Base-by-base conservation (phyloP, 2,888 invertebrate species). In the Chalcis sispes region DNA sequence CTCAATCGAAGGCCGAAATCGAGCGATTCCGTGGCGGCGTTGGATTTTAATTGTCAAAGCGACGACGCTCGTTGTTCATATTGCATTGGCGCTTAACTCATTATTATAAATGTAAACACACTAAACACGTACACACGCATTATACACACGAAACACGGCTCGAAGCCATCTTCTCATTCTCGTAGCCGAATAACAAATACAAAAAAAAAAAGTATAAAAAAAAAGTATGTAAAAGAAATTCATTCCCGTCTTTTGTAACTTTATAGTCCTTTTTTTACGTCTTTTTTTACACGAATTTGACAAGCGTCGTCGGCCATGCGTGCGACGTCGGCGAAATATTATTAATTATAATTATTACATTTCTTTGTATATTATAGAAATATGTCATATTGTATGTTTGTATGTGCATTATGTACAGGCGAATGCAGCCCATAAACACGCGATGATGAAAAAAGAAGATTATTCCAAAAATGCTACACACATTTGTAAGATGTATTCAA, bases 321-420 rank as follows among this genome's bases (percentile, higher is more conserved):
- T 67, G 29, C 79, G 74, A 77, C 71, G 80, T 79, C 79, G 78
- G 52, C 76, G 69, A 75, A 79, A 79, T 73, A 77, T 69, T 77
- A 77, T 76, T 78, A 69, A 79, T 73, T 77, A 77, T 80, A 72
- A 78, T 77, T 77, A 78, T 79, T 80, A 80, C 75, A 77, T 77
- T 81, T 80, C 83, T 83, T 85, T 84, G 84, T 84, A 85, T 83
- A 84, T 84, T 85, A 83, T 81, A 85, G 80, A 83, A 82, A 83
- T 82, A 80, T 74, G 80, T 80, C 80, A 81, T 79, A 81, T 76
- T 82, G 82, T 83, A 82, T 82, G 82, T 83, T 83, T 82, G 78
- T 83, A 82, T 83, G 84, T 83, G 80, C 82, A 84, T 85, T 82
- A 80, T 78, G 81, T 85, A 82, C 80, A 80, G 81, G 81, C 83